Evolutionary conservation across 2,888 invertebrate genomes (phyloP).

Genomic region (Sesia apiformis): DNA sequence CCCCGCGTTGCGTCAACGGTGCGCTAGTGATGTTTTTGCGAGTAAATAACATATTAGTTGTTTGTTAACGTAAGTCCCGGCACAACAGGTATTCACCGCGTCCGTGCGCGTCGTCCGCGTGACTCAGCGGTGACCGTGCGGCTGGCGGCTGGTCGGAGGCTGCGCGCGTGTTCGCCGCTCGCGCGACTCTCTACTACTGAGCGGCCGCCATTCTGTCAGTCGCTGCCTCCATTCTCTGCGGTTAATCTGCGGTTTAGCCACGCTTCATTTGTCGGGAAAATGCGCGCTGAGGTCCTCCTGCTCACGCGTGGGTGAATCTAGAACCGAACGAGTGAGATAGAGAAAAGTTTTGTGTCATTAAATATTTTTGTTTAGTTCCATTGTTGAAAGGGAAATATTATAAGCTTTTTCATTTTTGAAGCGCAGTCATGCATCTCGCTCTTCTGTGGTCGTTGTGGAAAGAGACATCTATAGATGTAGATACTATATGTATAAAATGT

Average conservation of each 20-base stretch:
- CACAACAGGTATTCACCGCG: slow-evolving; percentile 37
- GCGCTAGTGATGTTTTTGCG: slow-evolving; percentile 14
- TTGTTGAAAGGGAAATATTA: slow-evolving; percentile 67
- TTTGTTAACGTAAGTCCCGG: slow-evolving; percentile 25
- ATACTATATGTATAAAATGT: too few relatives aligned
- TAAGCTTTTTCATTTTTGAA: slow-evolving; percentile 60
- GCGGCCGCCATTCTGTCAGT: slow-evolving; percentile 72
- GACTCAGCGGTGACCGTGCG: slow-evolving; percentile 20
- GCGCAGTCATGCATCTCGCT: slow-evolving; percentile 30
- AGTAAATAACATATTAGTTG: slow-evolving; percentile 9
- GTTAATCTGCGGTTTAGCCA: slow-evolving; percentile 75
- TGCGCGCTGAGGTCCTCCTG: slow-evolving; percentile 46
- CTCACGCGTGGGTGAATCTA: slow-evolving; percentile 23
- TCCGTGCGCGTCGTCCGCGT: slow-evolving; percentile 18
- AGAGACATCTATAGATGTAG: slow-evolving; percentile 9
- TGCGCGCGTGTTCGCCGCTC: slow-evolving; percentile 50
- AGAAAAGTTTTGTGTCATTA: slow-evolving; percentile 60
- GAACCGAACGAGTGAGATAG: slow-evolving; percentile 36
- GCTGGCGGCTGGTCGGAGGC: slow-evolving; percentile 21
- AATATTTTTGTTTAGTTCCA: slow-evolving; percentile 67
- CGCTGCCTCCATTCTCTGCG: slow-evolving; percentile 74
- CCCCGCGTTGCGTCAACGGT: slow-evolving; percentile 35
- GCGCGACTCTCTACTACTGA: slow-evolving; percentile 66
- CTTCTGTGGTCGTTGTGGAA: slow-evolving; percentile 33
- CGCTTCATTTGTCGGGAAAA: slow-evolving; percentile 76